Percentiles rank a stretch among this genome's conserved stretches.
These are phyloP conservation scores for Caranx ignobilis DNA, from an alignment of 2,113 vertebrate species.

Conservation along the genomic window DNA sequence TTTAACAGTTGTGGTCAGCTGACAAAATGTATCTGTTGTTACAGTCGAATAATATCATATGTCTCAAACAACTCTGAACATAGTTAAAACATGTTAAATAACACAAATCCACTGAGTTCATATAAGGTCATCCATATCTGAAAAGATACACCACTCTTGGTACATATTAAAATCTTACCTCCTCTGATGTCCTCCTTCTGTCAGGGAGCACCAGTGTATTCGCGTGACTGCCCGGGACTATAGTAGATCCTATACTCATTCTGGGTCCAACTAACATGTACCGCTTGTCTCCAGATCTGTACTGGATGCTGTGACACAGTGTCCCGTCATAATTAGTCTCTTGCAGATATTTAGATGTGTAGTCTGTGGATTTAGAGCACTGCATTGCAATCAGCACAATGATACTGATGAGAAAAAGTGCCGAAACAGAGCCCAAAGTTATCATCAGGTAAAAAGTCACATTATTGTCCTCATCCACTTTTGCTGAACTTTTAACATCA, in stretches of 20 bases:
- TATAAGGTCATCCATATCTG: too few relatives aligned
- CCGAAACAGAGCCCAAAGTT: conserved; percentile 70
- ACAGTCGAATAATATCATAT: too few relatives aligned
- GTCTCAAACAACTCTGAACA: too few relatives aligned
- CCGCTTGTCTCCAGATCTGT: conserved; percentile 75
- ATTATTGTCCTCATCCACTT: conserved; percentile 38
- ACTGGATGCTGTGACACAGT: conserved; percentile 76
- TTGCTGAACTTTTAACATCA: conserved; percentile 54
- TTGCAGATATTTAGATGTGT: conserved; percentile 64
- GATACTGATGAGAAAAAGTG: conserved; percentile 71
- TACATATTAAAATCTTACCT: conserved; percentile 54
- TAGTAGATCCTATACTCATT: conserved; percentile 75
- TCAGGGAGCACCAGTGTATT: conserved; percentile 73
- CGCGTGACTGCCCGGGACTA: conserved; percentile 67
- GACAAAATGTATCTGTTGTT: too few relatives aligned
- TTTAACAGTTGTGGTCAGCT: too few relatives aligned
- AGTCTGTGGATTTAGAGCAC: conserved; percentile 66
- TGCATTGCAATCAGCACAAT: conserved; percentile 72
- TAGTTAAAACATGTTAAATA: too few relatives aligned
- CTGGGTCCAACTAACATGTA: conserved; percentile 80
- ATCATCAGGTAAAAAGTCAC: conserved; percentile 74
- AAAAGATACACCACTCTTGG: too few relatives aligned
- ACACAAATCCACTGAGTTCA: too few relatives aligned
- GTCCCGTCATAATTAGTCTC: conserved; percentile 69
- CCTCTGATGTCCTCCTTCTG: conserved; percentile 33